Conservation (phyloP, 2,797 vertebrate genomes). For the Pseudochaenichthys georgianus region DNA sequence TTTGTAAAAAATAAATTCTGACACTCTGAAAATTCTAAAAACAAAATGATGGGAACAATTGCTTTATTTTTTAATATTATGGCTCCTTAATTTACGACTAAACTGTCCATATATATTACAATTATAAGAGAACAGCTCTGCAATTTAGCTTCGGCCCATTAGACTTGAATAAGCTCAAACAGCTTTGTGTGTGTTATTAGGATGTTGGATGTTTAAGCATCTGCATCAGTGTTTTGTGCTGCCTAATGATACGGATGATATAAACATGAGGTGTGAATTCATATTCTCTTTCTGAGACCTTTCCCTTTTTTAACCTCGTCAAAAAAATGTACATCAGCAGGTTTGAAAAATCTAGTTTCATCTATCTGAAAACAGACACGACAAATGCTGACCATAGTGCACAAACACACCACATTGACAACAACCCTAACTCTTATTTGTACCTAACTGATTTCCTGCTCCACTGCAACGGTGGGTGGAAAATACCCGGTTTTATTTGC, state of each 20-base stretch:
- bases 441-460: conserved; percentile 24
- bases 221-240: not conserved
- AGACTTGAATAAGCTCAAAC: not conserved
- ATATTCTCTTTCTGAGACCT: conserved; percentile 5
- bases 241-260: conserved; percentile 5
- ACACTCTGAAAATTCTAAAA: conserved; percentile 6
- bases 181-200: not conserved
- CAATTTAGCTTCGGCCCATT: not conserved
- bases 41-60: conserved; percentile 1
- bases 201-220: not conserved
- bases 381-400: not conserved
- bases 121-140: not conserved
- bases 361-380: conserved; percentile 8
- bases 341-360: conserved; percentile 21
- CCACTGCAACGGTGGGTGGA: not conserved
- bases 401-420: not conserved
- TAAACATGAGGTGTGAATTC: not conserved
- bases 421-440: conserved; percentile 3
- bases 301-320: conserved; percentile 15
- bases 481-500: conserved; percentile 22
- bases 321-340: conserved; percentile 32
- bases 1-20: not conserved
- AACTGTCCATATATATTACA: conserved; percentile 2
- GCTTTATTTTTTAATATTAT: not conserved
- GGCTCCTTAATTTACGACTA: not conserved